phyloP scores from a whole-genome alignment of 2,797 vertebrate genomes.

The Ispidina picta region DNA sequence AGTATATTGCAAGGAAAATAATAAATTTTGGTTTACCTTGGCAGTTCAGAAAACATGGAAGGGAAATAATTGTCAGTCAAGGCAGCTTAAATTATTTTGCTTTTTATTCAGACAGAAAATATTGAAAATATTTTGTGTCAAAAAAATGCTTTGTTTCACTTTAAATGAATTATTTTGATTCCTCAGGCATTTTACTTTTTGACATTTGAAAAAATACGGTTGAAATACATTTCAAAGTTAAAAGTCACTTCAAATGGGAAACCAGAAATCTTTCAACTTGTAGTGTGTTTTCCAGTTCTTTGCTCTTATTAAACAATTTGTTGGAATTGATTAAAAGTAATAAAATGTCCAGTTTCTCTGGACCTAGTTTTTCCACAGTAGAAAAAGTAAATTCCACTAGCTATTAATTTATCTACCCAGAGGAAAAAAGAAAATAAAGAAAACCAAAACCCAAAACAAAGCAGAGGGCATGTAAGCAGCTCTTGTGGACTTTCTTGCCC shows the following conservation, averaged over 20 bases:
- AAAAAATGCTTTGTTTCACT: constrained; percentile 24
- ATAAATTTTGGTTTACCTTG: constrained; percentile 11
- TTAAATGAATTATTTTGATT: constrained; percentile 32
- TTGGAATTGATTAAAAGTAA: constrained; percentile 24
- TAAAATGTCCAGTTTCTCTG: background rate
- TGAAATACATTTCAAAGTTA: constrained; percentile 30
- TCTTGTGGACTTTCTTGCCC: background rate
- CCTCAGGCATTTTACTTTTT: background rate
- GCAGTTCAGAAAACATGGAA: constrained; percentile 31
- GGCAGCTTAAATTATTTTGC: constrained; percentile 17
- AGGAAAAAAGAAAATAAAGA: constrained; percentile 8
- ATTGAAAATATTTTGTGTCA: background rate
- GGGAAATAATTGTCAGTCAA: constrained; percentile 39
- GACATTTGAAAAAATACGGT: constrained; percentile 8
- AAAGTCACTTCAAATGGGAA: constrained; percentile 24
- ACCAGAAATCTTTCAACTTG: constrained; percentile 47
- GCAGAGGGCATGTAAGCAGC: background rate
- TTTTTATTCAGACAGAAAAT: constrained; percentile 33
- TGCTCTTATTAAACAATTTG: constrained; percentile 43
- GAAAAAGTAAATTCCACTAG: background rate
- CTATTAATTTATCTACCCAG: constrained; percentile 14
- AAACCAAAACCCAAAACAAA: constrained; percentile 11
- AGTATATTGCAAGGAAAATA: background rate
- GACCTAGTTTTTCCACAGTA: constrained; percentile 9
- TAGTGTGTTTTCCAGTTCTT: constrained; percentile 10